Conservation (phyloP, 2,113 vertebrate species). For the Dicentrarchus labrax region DNA sequence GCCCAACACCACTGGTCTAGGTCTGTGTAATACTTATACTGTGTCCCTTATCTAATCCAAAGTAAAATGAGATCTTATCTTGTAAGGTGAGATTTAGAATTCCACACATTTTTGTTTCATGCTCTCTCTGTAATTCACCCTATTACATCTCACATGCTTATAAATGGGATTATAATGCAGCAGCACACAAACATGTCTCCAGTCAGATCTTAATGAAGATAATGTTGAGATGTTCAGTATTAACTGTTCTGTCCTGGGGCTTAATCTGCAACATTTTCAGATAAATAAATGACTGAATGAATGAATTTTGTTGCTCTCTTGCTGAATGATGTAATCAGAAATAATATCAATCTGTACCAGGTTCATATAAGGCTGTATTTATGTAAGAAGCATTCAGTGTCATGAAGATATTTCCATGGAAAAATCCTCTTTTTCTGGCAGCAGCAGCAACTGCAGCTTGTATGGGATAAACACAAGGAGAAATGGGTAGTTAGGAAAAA, state of each 20-base stretch:
- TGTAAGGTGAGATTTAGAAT: background rate
- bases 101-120: constrained; percentile 6
- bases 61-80: constrained; percentile 43
- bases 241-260: background rate
- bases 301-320: background rate
- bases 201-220: constrained; percentile 21
- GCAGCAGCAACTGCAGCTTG: constrained; percentile 15
- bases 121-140: constrained; percentile 34
- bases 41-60: constrained; percentile 30
- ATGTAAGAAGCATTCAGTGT: background rate
- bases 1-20: constrained; percentile 15
- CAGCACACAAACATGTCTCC: background rate
- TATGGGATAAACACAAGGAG: background rate
- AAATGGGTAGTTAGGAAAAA: constrained; percentile 2
- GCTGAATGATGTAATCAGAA: background rate
- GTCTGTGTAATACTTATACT: constrained; percentile 22
- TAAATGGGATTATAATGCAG: constrained; percentile 52
- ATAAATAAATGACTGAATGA: background rate
- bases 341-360: background rate
- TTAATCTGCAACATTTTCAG: background rate
- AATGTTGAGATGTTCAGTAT: background rate
- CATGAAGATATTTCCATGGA: background rate
- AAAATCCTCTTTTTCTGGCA: constrained; percentile 5
- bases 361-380: background rate
- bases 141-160: constrained; percentile 31